Conservation (phyloP, 1,140 invertebrate species). For the Aphaenogaster ashmeadi region DNA sequence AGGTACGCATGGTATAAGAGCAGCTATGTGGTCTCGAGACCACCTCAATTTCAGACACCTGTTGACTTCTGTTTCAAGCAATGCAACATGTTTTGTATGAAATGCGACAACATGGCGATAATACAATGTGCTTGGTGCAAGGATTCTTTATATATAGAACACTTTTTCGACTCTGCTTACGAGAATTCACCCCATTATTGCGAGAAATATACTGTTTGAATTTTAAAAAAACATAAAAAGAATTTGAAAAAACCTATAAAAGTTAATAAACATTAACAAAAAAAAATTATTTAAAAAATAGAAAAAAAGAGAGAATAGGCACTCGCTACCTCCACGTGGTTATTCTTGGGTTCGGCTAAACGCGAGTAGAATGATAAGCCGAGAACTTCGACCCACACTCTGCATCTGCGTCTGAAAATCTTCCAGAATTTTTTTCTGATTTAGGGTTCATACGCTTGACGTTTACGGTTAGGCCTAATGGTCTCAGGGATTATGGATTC, state of each 20-base stretch:
- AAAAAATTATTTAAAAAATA: too few relatives aligned
- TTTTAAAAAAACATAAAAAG: too few relatives aligned
- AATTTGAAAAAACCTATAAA: too few relatives aligned
- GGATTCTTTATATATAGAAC: not conserved
- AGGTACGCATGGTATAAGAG: not conserved
- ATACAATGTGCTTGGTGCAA: not conserved
- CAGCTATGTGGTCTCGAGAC: not conserved
- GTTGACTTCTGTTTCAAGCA: constrained; percentile 1
- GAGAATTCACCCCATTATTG: not conserved
- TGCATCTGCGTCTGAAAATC: too few relatives aligned
- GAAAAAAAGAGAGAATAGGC: too few relatives aligned
- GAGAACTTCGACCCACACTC: too few relatives aligned
- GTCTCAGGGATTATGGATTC: too few relatives aligned
- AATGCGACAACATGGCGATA: not conserved
- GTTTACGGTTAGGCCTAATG: too few relatives aligned
- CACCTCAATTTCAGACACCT: not conserved
- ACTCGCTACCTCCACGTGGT: not conserved
- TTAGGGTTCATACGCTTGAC: too few relatives aligned
- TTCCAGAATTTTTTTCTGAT: too few relatives aligned
- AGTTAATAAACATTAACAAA: too few relatives aligned
- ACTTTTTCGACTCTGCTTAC: not conserved
- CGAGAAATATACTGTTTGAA: not conserved
- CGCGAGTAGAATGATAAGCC: not conserved
- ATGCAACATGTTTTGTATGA: not conserved
- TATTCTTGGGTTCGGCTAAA: constrained; percentile 1